These are phyloP conservation scores for Thalassarche chlororhynchos DNA, from an alignment of 2,113 vertebrate genomes.

Conservation along the genomic window DNA sequence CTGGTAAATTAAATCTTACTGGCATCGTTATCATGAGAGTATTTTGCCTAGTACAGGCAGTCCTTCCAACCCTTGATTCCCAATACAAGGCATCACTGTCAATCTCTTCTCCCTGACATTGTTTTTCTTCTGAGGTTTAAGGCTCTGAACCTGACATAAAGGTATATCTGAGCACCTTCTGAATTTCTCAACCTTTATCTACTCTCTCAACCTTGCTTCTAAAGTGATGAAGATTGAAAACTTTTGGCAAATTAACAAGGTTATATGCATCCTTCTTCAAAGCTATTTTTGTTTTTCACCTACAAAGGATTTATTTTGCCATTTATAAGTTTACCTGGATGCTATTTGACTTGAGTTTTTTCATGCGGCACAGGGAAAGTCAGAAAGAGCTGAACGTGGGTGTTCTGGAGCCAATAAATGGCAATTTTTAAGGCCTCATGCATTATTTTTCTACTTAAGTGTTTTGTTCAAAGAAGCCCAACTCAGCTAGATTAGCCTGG, in stretches of 20 bases:
- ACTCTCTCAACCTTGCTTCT: conserved; percentile 4
- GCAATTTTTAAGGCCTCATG: not conserved
- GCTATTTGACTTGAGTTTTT: not conserved
- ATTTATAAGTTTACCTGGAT: not conserved
- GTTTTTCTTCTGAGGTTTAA: not conserved
- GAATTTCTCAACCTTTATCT: not conserved
- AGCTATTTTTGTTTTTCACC: conserved; percentile 14
- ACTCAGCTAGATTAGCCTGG: not conserved
- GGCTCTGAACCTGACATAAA: not conserved
- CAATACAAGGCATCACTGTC: not conserved
- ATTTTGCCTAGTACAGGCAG: not conserved
- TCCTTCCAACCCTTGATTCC: not conserved
- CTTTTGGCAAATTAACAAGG: conserved; percentile 41
- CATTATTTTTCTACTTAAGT: not conserved
- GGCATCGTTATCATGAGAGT: not conserved
- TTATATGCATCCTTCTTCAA: not conserved
- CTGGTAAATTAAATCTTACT: conserved; percentile 31
- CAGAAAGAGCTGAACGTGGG: not conserved
- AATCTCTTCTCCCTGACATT: not conserved
- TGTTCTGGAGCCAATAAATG: not conserved
- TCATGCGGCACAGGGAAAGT: not conserved
- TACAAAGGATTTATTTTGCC: conserved; percentile 11
- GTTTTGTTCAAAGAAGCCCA: not conserved
- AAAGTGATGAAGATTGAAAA: conserved; percentile 21
- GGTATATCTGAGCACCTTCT: not conserved